Evolutionary conservation across 2,113 vertebrate genomes (phyloP).

Genomic region (Gnathonemus echidnorhynchus): DNA sequence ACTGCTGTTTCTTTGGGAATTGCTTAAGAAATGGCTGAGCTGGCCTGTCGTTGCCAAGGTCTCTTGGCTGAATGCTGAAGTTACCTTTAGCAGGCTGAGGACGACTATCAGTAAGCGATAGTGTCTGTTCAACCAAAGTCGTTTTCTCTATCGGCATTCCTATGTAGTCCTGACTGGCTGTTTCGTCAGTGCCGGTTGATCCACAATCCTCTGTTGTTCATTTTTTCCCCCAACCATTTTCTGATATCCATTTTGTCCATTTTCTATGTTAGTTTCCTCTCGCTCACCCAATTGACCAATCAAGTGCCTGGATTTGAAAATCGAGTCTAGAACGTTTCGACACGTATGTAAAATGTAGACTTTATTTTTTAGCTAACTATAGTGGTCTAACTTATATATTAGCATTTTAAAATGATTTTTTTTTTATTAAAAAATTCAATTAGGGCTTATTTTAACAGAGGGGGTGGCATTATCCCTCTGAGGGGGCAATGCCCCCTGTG

Average conservation of each 20-base stretch:
- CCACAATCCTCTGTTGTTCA: background rate
- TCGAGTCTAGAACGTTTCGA: background rate
- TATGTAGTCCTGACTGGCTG: background rate
- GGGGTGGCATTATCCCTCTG: background rate
- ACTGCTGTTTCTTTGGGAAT: background rate
- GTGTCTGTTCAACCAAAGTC: background rate
- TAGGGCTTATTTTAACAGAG: background rate
- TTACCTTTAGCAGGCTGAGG: no score
- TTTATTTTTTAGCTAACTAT: background rate
- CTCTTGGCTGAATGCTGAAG: no score
- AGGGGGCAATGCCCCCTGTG: background rate
- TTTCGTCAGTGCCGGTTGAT: background rate
- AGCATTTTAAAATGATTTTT: background rate
- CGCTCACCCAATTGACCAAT: background rate
- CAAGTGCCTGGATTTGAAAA: background rate
- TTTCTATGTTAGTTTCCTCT: background rate
- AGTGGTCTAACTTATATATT: background rate
- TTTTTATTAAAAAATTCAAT: background rate
- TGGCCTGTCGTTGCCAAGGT: no score
- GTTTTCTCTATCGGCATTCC: background rate
- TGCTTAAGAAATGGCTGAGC: no score
- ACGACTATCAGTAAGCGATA: background rate
- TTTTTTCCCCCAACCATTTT: background rate
- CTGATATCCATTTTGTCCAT: background rate
- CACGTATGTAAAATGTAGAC: background rate